Evolutionary conservation across 1,140 invertebrate genomes (phyloP), one percentile per base, ranked within the genome.

Genomic region (Drosophila prosaltans): DNA sequence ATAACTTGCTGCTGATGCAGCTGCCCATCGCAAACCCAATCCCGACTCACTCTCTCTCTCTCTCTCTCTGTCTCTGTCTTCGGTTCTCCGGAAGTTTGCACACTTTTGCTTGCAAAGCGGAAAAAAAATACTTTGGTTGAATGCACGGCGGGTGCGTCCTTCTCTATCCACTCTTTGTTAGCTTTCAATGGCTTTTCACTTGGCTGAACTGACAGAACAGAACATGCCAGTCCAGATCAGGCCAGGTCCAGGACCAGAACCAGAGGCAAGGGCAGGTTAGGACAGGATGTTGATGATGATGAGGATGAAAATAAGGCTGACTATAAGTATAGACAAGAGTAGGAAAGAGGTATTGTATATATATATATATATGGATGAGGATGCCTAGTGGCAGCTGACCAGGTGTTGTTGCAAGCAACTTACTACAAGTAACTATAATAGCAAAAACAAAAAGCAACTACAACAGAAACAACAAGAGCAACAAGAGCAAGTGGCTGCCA

Each of bases 181-280:
- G 63, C 32, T 68, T 71, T 86, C 69, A 86, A 79, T 86, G 69
- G 82, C 69, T 65, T 86, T 79, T 79, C 79, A 82, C 65, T 74
- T 62, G 75, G 69, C 63, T 58, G 70, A 77, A 24, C 43, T 28
- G 51, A 32, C 36, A 24, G 32, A 8, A 45, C 7, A 32, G 40
- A 3, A 24, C 9, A 8, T 1, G 1, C 3, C 32, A 36, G 32
- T 1, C 32, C 32, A 36, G 32, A 36, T 36, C 32, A 36, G 32
- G 6, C 32, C 32, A 36, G 32, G 6, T 0, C 32, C 32, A 36
- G 28, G 28, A 36, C 32, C 32, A 36, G 3, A 36, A 36, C 32
- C 32, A 36, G 6, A 7, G 39, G 69, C 1, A 16, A 41, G 48
- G 32, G 26, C 48, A 8, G 3, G 36, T 41, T 16, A 21, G 43